These are phyloP conservation scores for Hepsetus odoe DNA, from an alignment of 2,113 vertebrate genomes.

Conservation along the genomic window DNA sequence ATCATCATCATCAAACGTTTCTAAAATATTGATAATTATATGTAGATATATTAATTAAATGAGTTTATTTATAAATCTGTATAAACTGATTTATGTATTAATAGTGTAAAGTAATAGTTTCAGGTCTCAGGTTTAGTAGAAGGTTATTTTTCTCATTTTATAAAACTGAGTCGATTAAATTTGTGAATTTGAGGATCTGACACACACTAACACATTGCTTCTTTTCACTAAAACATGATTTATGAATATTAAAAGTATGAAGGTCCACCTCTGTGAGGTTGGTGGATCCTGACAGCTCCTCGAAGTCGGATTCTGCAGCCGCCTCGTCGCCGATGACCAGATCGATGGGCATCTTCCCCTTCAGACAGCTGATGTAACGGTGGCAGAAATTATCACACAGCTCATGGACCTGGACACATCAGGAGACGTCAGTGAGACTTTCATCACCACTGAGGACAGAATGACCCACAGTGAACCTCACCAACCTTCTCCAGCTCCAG, in stretches of 20 bases:
- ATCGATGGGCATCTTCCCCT: conserved; percentile 98
- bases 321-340: conserved; percentile 95
- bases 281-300: conserved; percentile 93
- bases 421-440: too few relatives aligned
- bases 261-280: conserved; percentile 81
- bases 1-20: conserved; percentile 9
- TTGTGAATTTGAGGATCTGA: too few relatives aligned
- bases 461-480: not conserved
- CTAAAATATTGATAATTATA: conserved; percentile 13
- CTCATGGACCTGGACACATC: conserved; percentile 87
- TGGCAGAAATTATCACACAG: conserved; percentile 98
- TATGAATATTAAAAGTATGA: too few relatives aligned
- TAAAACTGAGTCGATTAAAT: too few relatives aligned
- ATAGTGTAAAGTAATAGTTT: too few relatives aligned
- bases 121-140: too few relatives aligned
- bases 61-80: not conserved
- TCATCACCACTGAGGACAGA: too few relatives aligned
- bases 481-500: conserved; percentile 97
- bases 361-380: conserved; percentile 97
- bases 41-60: too few relatives aligned
- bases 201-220: too few relatives aligned
- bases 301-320: conserved; percentile 94
- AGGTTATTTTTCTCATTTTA: too few relatives aligned
- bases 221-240: too few relatives aligned
- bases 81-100: too few relatives aligned